Conservation (phyloP, 2,797 vertebrate species). For the Sebastes iracundus region DNA sequence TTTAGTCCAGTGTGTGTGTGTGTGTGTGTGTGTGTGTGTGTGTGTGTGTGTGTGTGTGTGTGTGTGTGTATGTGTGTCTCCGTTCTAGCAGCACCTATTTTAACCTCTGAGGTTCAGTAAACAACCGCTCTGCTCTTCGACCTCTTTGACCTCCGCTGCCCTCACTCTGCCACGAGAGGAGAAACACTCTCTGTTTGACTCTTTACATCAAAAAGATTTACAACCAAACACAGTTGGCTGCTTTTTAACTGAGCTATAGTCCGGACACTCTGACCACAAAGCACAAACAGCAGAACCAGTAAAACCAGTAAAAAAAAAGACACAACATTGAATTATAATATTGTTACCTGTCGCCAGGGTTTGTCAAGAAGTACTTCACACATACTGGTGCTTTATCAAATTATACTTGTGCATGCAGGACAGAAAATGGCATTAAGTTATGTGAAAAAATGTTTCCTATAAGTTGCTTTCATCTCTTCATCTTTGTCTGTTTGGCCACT, state of each 20-base stretch:
- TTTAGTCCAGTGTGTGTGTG: not conserved
- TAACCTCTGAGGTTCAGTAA: conserved; percentile 33
- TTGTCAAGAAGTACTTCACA: not conserved
- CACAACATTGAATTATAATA: not conserved
- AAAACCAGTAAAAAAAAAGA: not conserved
- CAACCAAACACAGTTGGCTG: not conserved
- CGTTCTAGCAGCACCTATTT: conserved; percentile 36
- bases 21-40: conserved; percentile 15
- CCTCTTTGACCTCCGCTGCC: not conserved
- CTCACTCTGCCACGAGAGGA: not conserved
- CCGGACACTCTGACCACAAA: not conserved
- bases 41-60: not conserved
- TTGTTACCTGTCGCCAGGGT: not conserved
- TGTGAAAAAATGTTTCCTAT: not conserved
- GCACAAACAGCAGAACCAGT: not conserved
- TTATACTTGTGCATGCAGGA: not conserved
- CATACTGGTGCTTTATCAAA: not conserved
- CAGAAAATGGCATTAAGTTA: not conserved
- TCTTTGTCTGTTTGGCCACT: not conserved
- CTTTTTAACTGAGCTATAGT: not conserved
- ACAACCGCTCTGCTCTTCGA: not conserved
- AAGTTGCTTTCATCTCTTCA: not conserved
- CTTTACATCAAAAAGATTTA: conserved; percentile 34
- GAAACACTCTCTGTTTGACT: not conserved
- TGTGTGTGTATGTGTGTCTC: conserved; percentile 9